Evolutionary conservation across 2,113 vertebrate genomes (phyloP).

Genomic region (Aythya baeri): DNA sequence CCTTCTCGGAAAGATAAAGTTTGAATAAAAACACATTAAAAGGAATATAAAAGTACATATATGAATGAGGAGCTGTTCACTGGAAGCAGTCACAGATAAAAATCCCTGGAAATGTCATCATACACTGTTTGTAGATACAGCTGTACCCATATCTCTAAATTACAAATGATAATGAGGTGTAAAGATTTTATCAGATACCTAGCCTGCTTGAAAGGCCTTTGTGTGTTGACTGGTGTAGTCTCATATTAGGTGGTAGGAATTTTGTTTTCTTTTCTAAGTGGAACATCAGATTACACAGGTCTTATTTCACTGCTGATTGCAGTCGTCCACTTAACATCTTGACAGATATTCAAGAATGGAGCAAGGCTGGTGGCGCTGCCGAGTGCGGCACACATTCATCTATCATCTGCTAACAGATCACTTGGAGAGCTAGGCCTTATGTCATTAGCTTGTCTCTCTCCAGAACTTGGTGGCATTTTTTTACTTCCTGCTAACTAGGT

Average conservation of each 20-base stretch:
- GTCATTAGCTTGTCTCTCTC: conserved; percentile 42
- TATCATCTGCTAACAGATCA: conserved; percentile 90
- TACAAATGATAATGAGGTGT: conserved; percentile 74
- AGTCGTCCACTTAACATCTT: conserved; percentile 89
- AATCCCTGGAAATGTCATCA: conserved; percentile 68
- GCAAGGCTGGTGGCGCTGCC: conserved; percentile 77
- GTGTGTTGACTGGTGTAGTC: conserved; percentile 61
- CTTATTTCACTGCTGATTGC: conserved; percentile 90
- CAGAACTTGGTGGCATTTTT: conserved; percentile 31
- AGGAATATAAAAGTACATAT: background rate
- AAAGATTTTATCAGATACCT: conserved; percentile 81
- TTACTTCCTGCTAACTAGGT: background rate
- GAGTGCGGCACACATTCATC: conserved; percentile 80
- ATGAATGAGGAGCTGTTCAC: background rate
- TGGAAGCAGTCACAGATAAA: conserved; percentile 32
- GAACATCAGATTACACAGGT: conserved; percentile 91
- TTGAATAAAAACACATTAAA: background rate
- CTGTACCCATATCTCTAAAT: conserved; percentile 60
- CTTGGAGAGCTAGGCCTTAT: conserved; percentile 55
- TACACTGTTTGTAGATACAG: conserved; percentile 52
- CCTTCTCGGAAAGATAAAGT: background rate
- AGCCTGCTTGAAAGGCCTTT: conserved; percentile 59
- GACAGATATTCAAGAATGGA: conserved; percentile 85
- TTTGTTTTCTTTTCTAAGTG: conserved; percentile 86
- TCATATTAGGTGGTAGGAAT: conserved; percentile 63